phyloP scores from a whole-genome alignment of 2,888 invertebrate genomes.

The Orthosia incerta region DNA sequence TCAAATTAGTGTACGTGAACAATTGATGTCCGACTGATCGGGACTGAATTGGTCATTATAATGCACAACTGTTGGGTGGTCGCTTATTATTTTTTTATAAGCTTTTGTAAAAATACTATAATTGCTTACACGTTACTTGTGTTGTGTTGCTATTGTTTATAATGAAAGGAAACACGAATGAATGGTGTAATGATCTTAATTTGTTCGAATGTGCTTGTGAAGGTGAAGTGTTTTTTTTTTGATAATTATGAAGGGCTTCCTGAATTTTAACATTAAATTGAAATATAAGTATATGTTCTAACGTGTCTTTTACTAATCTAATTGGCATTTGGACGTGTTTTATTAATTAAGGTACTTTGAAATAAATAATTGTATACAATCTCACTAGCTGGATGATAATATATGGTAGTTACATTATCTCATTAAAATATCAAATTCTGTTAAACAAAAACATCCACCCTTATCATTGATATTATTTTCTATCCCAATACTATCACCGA shows the following conservation, averaged over 20 bases:
- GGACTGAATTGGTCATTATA: conserved; percentile 73
- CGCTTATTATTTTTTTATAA: conserved; percentile 57
- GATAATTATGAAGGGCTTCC: background rate
- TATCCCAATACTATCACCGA: background rate
- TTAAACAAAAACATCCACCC: background rate
- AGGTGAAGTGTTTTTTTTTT: conserved; percentile 5
- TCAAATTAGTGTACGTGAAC: conserved; percentile 56
- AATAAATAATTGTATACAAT: no score
- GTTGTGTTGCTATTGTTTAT: conserved; percentile 49
- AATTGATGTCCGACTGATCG: conserved; percentile 64
- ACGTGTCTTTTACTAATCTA: no score
- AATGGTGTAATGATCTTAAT: conserved; percentile 48
- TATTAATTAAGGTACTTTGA: no score
- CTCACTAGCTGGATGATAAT: background rate
- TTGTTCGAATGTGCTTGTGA: conserved; percentile 31
- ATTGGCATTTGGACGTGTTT: no score
- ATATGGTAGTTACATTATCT: background rate
- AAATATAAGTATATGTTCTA: background rate
- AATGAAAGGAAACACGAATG: conserved; percentile 55
- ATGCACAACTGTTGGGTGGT: conserved; percentile 62
- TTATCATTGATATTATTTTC: background rate
- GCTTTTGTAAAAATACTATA: conserved; percentile 46
- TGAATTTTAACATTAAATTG: background rate
- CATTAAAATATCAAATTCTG: background rate
- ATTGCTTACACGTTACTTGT: conserved; percentile 54